Evolutionary conservation across 92 coral and sea anemone genomes (phyloP).

Genomic region (Siderastrea radians): DNA sequence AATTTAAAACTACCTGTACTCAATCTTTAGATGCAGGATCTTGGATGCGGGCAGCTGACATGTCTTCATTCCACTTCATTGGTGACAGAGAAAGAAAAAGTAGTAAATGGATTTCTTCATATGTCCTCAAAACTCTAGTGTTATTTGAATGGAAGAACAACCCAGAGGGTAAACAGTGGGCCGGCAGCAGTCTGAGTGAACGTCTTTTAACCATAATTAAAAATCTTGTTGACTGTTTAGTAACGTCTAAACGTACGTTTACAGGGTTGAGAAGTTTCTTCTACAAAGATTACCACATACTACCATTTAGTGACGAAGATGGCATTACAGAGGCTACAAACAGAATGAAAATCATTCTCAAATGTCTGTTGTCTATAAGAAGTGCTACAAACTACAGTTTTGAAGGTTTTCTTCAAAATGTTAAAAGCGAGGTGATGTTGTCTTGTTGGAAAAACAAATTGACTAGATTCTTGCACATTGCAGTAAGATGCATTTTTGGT

Average conservation of each 20-base stretch:
- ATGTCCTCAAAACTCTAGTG: slow-evolving; percentile 44
- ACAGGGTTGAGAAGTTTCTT: slow-evolving; percentile 3
- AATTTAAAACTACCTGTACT: too few species aligned
- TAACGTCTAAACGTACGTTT: background rate
- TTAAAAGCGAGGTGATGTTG: background rate
- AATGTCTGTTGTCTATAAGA: background rate
- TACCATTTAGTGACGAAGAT: background rate
- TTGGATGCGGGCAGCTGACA: background rate
- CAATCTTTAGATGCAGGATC: background rate
- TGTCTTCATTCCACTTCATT: too few species aligned
- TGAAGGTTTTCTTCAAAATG: slow-evolving; percentile 6
- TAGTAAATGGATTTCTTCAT: slow-evolving; percentile 14
- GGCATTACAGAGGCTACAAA: background rate
- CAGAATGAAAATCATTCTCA: background rate
- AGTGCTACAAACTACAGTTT: background rate
- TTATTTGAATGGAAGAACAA: slow-evolving; percentile 33
- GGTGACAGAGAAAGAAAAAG: background rate
- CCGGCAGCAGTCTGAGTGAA: slow-evolving; percentile 1
- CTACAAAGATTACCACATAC: slow-evolving; percentile 1
- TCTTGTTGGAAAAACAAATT: background rate
- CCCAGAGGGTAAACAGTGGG: slow-evolving; percentile 11
- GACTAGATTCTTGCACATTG: background rate
- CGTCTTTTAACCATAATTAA: background rate
- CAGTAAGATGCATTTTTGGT: background rate
- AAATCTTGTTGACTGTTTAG: background rate